Evolutionary conservation across 2,113 vertebrate species (phyloP).

Genomic region (Atractosteus spatula): DNA sequence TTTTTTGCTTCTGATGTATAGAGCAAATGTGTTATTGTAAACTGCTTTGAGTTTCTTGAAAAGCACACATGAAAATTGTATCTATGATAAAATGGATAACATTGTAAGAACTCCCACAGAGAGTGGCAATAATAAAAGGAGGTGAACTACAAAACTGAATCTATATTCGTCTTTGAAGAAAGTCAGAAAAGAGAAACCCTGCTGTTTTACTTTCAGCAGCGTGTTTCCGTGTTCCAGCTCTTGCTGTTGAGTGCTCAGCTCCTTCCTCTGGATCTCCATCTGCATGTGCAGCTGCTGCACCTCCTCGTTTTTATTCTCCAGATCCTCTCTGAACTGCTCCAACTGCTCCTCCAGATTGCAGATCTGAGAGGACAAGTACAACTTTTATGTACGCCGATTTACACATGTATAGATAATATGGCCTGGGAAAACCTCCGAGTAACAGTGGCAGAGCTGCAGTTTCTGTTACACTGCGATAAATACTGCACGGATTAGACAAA

Average conservation of each 20-base stretch:
- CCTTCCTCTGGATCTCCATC: constrained; percentile 92
- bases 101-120: not conserved
- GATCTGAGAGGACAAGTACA: constrained; percentile 61
- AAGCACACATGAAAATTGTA: too few species aligned
- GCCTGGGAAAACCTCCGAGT: too few species aligned
- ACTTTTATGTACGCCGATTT: too few species aligned
- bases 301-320: constrained; percentile 97
- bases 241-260: constrained; percentile 80
- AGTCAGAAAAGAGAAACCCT: not conserved
- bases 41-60: too few species aligned
- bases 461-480: too few species aligned
- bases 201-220: constrained; percentile 74
- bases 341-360: constrained; percentile 93
- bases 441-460: too few species aligned
- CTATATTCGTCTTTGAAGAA: not conserved
- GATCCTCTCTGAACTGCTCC: constrained; percentile 94
- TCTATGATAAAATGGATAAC: not conserved
- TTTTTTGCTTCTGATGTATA: too few species aligned
- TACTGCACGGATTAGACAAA: too few species aligned
- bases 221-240: constrained; percentile 80
- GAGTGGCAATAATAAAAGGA: not conserved
- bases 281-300: constrained; percentile 96
- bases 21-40: too few species aligned
- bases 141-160: not conserved
- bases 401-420: too few species aligned